phyloP scores from a whole-genome alignment of 2,113 vertebrate genomes.

The Chauna torquata region DNA sequence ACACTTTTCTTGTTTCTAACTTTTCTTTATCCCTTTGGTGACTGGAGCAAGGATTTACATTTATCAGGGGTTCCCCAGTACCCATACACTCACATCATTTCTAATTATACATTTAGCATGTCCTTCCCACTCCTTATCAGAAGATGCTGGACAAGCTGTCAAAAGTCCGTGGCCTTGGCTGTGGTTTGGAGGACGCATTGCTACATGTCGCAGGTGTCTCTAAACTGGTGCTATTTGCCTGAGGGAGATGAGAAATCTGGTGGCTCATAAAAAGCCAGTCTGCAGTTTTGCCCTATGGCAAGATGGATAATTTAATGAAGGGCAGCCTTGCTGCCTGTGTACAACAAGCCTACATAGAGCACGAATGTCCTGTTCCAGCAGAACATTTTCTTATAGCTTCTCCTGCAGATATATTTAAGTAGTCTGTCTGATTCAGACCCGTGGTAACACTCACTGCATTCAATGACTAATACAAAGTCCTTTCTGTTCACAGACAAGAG shows the following conservation, averaged over 20 bases:
- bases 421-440: conserved; percentile 6
- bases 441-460: conserved; percentile 45
- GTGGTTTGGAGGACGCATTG: not conserved
- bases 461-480: conserved; percentile 30
- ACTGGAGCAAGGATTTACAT: not conserved
- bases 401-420: conserved; percentile 38
- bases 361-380: not conserved
- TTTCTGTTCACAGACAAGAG: conserved; percentile 33
- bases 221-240: not conserved
- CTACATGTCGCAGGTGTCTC: not conserved
- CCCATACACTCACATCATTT: not conserved
- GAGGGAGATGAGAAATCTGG: not conserved
- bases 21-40: not conserved
- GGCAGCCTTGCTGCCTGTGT: not conserved
- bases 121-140: not conserved
- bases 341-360: not conserved
- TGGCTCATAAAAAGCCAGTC: not conserved
- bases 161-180: not conserved
- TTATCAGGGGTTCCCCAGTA: not conserved
- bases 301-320: not conserved
- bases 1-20: not conserved
- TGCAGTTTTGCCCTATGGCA: not conserved
- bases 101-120: not conserved
- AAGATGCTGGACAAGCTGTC: not conserved
- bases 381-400: conserved; percentile 6